Percentiles rank a stretch among this genome's conserved stretches.
These are phyloP conservation scores for Syngnathoides biaculeatus DNA, from an alignment of 2,113 vertebrate genomes.

Conservation along the genomic window DNA sequence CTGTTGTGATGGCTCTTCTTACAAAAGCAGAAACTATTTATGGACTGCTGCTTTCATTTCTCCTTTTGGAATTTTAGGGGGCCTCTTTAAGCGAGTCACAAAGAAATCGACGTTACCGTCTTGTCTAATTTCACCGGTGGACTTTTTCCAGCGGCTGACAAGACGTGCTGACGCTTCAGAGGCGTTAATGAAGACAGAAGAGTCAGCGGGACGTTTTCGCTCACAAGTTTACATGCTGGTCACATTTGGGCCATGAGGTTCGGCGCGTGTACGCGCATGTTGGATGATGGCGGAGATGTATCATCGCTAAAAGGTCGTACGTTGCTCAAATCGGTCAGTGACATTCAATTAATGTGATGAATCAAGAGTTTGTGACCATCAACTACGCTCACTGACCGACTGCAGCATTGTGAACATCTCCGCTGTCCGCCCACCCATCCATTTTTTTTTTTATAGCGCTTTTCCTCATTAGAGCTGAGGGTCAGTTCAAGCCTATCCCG, in stretches of 20 bases:
- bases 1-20: slow-evolving; percentile 57
- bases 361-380: slow-evolving; percentile 24
- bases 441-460: too few species aligned
- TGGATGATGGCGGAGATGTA: not conserved
- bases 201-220: not conserved
- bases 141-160: not conserved
- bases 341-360: slow-evolving; percentile 47
- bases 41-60: slow-evolving; percentile 47
- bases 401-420: not conserved
- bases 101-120: slow-evolving; percentile 29
- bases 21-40: slow-evolving; percentile 68
- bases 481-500: too few species aligned
- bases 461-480: too few species aligned
- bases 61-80: slow-evolving; percentile 3
- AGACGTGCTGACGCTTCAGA: not conserved
- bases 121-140: not conserved
- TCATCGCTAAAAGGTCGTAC: slow-evolving; percentile 42
- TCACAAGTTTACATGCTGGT: not conserved
- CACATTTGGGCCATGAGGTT: not conserved
- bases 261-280: not conserved
- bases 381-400: not conserved
- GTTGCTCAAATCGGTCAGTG: slow-evolving; percentile 42
- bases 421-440: too few species aligned
- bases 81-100: slow-evolving; percentile 24
- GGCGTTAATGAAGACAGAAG: not conserved